These are phyloP conservation scores for Caenorhabditis sp. DNA, from an alignment of 2,888 invertebrate species.

Conservation along the genomic window DNA sequence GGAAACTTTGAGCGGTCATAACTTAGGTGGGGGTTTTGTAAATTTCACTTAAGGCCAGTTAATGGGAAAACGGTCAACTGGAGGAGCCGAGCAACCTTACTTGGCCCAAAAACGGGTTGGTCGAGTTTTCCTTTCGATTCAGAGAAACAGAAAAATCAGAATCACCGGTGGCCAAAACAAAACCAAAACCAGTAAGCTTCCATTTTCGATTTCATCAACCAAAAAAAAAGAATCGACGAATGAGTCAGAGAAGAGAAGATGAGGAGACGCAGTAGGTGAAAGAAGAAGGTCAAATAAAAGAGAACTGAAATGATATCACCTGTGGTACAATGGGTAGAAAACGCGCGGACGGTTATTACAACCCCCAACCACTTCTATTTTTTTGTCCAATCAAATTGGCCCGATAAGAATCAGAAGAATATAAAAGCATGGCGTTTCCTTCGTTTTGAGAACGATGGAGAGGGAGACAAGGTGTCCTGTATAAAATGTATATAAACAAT, in stretches of 20 bases:
- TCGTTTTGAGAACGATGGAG: slow-evolving; percentile 14
- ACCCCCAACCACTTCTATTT: slow-evolving; percentile 6
- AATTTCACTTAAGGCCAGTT: too few species aligned
- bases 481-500: slow-evolving; percentile 28
- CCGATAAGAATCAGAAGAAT: slow-evolving; percentile 25
- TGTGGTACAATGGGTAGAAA: neutral
- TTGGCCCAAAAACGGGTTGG: too few species aligned
- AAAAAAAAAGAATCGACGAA: slow-evolving; percentile 1
- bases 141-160: neutral
- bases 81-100: too few species aligned
- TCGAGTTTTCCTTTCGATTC: neutral
- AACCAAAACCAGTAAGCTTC: slow-evolving; percentile 12
- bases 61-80: too few species aligned
- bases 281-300: slow-evolving; percentile 39
- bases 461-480: slow-evolving; percentile 10
- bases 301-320: slow-evolving; percentile 39
- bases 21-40: too few species aligned
- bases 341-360: slow-evolving; percentile 17
- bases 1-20: too few species aligned
- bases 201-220: slow-evolving; percentile 15
- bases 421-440: slow-evolving; percentile 5
- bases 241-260: slow-evolving; percentile 18
- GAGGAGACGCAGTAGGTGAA: slow-evolving; percentile 26
- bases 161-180: neutral
- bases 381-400: slow-evolving; percentile 10